Evolutionary conservation across 2,888 invertebrate genomes (phyloP).

Genomic region (Stenolophus ochropezus): DNA sequence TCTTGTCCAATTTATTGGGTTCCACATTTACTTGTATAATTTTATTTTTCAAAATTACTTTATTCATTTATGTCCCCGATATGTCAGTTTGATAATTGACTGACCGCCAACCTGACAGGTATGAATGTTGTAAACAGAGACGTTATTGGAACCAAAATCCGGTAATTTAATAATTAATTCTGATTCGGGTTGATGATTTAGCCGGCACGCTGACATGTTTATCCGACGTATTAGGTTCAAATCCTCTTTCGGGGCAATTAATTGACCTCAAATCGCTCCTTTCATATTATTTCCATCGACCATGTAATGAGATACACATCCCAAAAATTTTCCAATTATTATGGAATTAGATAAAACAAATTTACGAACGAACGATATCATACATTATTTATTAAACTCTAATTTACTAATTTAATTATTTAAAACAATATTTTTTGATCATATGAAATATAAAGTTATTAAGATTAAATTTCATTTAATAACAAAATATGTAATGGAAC

Average conservation of each 20-base stretch:
- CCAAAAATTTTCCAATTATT: too few species aligned
- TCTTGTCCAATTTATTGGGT: too few species aligned
- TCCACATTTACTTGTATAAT: too few species aligned
- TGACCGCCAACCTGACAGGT: not conserved
- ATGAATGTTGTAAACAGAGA: not conserved
- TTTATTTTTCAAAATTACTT: too few species aligned
- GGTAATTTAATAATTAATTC: not conserved
- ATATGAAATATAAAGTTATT: too few species aligned
- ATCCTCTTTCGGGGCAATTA: not conserved
- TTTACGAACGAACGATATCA: too few species aligned
- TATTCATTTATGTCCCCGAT: too few species aligned
- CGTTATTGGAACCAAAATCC: not conserved
- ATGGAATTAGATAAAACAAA: too few species aligned
- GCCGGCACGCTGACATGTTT: not conserved
- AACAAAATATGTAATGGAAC: not conserved
- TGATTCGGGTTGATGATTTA: not conserved
- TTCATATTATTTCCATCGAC: not conserved
- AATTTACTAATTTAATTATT: too few species aligned
- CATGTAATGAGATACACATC: not conserved
- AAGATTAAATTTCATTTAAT: too few species aligned
- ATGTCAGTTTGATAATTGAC: not conserved
- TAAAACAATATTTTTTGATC: too few species aligned
- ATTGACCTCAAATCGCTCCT: not conserved
- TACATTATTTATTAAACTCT: too few species aligned
- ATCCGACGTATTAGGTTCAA: not conserved